Evolutionary conservation across 2,113 vertebrate species (phyloP).

Genomic region (Vulpes vulpes): DNA sequence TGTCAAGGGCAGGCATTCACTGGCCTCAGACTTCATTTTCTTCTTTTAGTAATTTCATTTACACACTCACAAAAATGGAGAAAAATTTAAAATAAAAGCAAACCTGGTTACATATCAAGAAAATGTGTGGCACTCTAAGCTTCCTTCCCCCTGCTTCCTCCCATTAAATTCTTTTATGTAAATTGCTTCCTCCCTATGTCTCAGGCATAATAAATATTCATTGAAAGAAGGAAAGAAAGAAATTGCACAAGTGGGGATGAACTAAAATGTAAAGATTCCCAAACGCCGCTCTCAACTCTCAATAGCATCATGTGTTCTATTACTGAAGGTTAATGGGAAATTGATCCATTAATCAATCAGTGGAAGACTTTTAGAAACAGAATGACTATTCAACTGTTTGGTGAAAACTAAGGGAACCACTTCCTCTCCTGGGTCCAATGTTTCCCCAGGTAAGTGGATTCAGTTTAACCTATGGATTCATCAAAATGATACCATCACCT

Average conservation of each 20-base stretch:
- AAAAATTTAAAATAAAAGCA: conserved; percentile 22
- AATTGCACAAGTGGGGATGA: conserved; percentile 10
- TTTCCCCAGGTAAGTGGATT: neutral
- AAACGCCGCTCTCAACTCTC: neutral
- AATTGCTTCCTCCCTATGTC: conserved; percentile 48
- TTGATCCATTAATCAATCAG: conserved; percentile 17
- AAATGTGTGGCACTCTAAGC: neutral
- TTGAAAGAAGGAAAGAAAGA: conserved; percentile 28
- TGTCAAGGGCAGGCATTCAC: neutral
- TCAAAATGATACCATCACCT: neutral
- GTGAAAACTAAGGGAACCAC: neutral
- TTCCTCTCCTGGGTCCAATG: neutral
- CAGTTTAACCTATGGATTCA: neutral
- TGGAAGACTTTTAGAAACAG: conserved; percentile 30
- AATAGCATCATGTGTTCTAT: neutral
- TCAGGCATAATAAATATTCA: conserved; percentile 52
- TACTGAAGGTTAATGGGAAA: conserved; percentile 56
- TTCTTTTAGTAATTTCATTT: conserved; percentile 41
- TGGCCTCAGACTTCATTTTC: neutral
- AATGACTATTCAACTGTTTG: neutral
- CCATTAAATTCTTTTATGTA: conserved; percentile 47
- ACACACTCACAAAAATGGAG: neutral
- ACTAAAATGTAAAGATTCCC: conserved; percentile 46
- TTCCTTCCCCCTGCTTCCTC: neutral
- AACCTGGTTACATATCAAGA: neutral